A percentile compares a stretch with the other conserved stretches of the same genome.
These are phyloP conservation scores for Cherax quadricarinatus DNA, from an alignment of 1,140 invertebrate species.

Conservation along the genomic window DNA sequence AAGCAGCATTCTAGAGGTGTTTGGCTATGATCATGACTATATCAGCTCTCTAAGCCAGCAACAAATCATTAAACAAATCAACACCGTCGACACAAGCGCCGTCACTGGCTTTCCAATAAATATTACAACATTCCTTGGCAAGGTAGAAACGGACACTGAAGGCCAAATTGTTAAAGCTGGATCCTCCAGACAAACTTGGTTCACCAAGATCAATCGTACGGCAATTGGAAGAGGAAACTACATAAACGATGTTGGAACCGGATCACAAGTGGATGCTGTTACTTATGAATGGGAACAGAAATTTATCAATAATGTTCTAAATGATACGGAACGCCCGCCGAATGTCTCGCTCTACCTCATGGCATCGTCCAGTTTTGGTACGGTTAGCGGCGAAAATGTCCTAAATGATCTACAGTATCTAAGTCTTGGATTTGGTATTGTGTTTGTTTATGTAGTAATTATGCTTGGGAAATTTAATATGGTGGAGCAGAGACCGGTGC, in stretches of 20 bases:
- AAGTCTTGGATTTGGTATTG: conserved; percentile 79
- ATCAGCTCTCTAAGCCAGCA: conserved; percentile 56
- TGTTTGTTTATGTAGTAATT: conserved; percentile 79
- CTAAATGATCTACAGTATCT: conserved; percentile 79
- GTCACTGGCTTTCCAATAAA: conserved; percentile 83
- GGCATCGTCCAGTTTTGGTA: conserved; percentile 69
- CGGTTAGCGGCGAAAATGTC: conserved; percentile 75
- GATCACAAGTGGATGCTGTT: conserved; percentile 81
- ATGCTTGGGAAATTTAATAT: conserved; percentile 79
- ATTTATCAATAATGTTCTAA: conserved; percentile 50
- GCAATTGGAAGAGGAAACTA: conserved; percentile 81
- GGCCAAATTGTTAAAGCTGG: conserved; percentile 83
- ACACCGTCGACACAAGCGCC: conserved; percentile 78
- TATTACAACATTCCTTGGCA: conserved; percentile 82
- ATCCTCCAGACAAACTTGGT: conserved; percentile 82
- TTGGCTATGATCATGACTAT: conserved; percentile 62
- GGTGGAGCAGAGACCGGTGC: conserved; percentile 78
- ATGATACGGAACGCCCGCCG: conserved; percentile 17
- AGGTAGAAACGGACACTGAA: conserved; percentile 79
- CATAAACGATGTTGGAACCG: conserved; percentile 85
- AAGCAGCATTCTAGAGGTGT: conserved; percentile 69
- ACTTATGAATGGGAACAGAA: conserved; percentile 70
- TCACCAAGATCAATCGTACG: conserved; percentile 84
- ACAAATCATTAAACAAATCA: conserved; percentile 64
- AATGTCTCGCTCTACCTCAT: conserved; percentile 54